These are phyloP conservation scores for Pilophorus perplexus DNA, from an alignment of 2,888 invertebrate species.

Conservation along the genomic window DNA sequence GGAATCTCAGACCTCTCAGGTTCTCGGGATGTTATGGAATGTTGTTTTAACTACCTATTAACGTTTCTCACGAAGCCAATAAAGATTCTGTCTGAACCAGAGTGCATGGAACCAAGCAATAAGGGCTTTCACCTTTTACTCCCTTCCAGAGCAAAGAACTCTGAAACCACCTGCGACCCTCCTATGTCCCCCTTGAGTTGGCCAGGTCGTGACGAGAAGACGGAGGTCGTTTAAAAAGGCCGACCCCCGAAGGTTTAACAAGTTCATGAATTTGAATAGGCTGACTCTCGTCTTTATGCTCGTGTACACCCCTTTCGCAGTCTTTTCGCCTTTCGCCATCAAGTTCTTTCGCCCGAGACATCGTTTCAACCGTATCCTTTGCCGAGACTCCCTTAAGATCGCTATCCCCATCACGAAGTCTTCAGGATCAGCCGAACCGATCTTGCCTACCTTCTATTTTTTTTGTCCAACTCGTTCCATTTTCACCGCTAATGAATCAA, in stretches of 20 bases:
- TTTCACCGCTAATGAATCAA: slow-evolving; percentile 33
- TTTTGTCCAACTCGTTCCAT: slow-evolving; percentile 3
- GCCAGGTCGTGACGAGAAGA: slow-evolving; percentile 19
- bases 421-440: neutral
- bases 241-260: slow-evolving; percentile 25
- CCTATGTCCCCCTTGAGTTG: slow-evolving; percentile 1
- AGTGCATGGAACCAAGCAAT: neutral
- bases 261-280: slow-evolving; percentile 34
- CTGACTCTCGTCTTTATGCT: slow-evolving; percentile 19
- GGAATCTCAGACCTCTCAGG: no score
- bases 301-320: neutral
- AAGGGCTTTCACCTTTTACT: slow-evolving; percentile 1
- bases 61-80: no score
- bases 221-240: slow-evolving; percentile 11
- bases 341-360: slow-evolving; percentile 13
- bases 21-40: no score
- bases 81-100: no score
- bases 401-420: slow-evolving; percentile 29
- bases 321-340: slow-evolving; percentile 5
- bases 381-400: neutral
- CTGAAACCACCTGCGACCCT: slow-evolving; percentile 13
- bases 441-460: neutral
- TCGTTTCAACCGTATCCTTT: neutral
- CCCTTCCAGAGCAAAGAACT: neutral
- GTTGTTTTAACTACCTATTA: no score